These are phyloP conservation scores for Pampus argenteus DNA, from an alignment of 2,797 vertebrate genomes.

Conservation along the genomic window DNA sequence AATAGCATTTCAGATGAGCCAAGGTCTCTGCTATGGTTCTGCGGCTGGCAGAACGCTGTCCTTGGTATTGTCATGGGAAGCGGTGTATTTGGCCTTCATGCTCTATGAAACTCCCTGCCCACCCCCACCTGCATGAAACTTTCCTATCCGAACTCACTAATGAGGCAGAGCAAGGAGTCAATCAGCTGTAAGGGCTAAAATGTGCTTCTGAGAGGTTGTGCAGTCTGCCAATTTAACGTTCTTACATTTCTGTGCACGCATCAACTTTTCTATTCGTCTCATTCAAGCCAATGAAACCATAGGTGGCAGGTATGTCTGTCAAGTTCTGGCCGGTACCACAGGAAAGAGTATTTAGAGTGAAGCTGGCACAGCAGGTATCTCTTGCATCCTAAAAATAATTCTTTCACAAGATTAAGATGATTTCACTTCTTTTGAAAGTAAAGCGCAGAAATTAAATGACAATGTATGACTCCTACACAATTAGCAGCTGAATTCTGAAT, in stretches of 20 bases:
- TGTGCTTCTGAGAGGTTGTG: constrained; percentile 28
- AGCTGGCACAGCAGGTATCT: constrained; percentile 1
- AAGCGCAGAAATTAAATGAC: constrained; percentile 16
- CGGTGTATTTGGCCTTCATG: constrained; percentile 66
- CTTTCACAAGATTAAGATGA: neutral
- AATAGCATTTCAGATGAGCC: constrained; percentile 57
- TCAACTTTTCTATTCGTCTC: constrained; percentile 5
- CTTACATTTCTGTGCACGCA: constrained; percentile 23
- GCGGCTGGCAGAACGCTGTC: constrained; percentile 39
- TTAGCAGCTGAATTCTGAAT: neutral
- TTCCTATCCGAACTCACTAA: constrained; percentile 62
- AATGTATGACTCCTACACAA: neutral
- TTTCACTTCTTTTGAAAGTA: constrained; percentile 1
- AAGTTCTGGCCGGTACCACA: neutral
- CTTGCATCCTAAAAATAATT: constrained; percentile 6
- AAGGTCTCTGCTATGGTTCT: constrained; percentile 34
- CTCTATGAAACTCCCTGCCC: constrained; percentile 42
- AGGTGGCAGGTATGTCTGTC: constrained; percentile 19
- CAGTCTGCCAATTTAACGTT: constrained; percentile 40
- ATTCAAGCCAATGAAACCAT: neutral
- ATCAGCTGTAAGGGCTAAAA: constrained; percentile 56
- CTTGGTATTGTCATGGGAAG: constrained; percentile 66
- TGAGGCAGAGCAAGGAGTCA: constrained; percentile 66
- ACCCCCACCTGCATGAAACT: constrained; percentile 42
- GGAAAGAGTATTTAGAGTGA: neutral